Base-by-base conservation (phyloP, 2,888 invertebrate species). In the Andrena hattorfiana region DNA sequence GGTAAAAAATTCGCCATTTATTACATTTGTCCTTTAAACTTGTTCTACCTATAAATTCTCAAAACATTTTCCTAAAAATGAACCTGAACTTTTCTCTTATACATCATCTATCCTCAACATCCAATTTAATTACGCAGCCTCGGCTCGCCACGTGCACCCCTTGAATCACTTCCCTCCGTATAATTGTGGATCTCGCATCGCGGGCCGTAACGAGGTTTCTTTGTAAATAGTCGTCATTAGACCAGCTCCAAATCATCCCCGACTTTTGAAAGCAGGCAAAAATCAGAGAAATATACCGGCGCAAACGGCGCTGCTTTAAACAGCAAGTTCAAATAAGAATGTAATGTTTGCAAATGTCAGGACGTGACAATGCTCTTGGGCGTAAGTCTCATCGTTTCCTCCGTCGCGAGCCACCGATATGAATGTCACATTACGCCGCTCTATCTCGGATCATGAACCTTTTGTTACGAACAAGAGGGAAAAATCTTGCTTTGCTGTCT, bases 391-490 rank as follows among this genome's bases (percentile, higher is more conserved):
- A 72, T 82, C 77, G 62, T 77, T 48, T 64, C 62, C 56, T 67
- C 26, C 51, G 48, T 59, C 30, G 62, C 54, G 10, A 76, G 64
- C 81, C 81, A 78, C 67, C 74, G 54, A 68, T 60, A 62, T 16
- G 66, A 79, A 75, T 71, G 70, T 63, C 62, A 35, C 78, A 83
- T 68, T 81, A 79, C 74, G 28, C 78, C 56, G 78, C 73, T 73
- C 82, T 77, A 79, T 78, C 79, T 75, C 60, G 75, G 77, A 82
- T 86, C 82, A 60, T 67, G 82, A 79, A 84, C 74, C 77, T 81
- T 77, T 69, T 51, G 77, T 51, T 75, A 30, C 28, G 63, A 51
- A 67, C 64, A 54, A 8, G 28, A 16, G 78, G 77, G 79, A 86
- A 83, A 84, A 86, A 82, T 77, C 68, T 67, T 48, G 66, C 72